Percentiles rank a stretch among this genome's conserved stretches.
Conservation (phyloP, 2,888 invertebrate genomes). For the Trachelus iudaicus region DNA sequence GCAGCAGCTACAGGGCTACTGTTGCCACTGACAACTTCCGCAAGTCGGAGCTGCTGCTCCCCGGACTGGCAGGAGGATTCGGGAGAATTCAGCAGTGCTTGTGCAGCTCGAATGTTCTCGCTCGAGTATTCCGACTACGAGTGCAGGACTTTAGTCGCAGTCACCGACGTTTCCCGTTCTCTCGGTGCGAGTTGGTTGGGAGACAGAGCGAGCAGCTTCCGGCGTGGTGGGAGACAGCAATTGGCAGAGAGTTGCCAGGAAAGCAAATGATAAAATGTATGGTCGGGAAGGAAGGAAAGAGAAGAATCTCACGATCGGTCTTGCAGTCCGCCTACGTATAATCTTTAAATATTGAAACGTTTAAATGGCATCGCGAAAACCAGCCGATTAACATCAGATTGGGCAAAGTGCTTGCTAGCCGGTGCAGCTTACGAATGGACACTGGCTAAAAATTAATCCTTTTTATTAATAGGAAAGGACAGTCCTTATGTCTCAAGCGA, state of each 20-base stretch:
- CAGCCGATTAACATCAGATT: slow-evolving; percentile 37
- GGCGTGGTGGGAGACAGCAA: too few species aligned
- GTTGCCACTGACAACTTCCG: too few species aligned
- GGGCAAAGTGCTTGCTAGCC: slow-evolving; percentile 28
- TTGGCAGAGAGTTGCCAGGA: neutral
- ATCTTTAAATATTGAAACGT: slow-evolving; percentile 44
- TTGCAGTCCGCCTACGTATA: slow-evolving; percentile 37
- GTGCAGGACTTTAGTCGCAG: too few species aligned
- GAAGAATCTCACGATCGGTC: slow-evolving; percentile 6
- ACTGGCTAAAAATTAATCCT: slow-evolving; percentile 37
- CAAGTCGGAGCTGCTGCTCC: too few species aligned
- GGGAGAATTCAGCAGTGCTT: too few species aligned
- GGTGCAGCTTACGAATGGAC: slow-evolving; percentile 30
- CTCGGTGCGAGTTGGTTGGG: neutral
- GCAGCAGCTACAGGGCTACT: too few species aligned
- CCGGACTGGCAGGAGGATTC: too few species aligned
- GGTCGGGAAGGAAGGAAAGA: neutral
- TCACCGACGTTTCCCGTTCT: too few species aligned
- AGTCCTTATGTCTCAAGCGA: neutral
- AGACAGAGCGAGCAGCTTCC: slow-evolving; percentile 18
- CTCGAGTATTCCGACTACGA: too few species aligned
- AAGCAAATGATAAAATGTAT: slow-evolving; percentile 3
- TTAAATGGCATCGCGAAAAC: slow-evolving; percentile 43
- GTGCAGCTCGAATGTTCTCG: too few species aligned
- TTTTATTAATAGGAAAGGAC: slow-evolving; percentile 47